Evolutionary conservation across 2,113 vertebrate species (phyloP), one percentile per base, ranked within the genome.

Genomic region (Reinhardtius hippoglossoides): DNA sequence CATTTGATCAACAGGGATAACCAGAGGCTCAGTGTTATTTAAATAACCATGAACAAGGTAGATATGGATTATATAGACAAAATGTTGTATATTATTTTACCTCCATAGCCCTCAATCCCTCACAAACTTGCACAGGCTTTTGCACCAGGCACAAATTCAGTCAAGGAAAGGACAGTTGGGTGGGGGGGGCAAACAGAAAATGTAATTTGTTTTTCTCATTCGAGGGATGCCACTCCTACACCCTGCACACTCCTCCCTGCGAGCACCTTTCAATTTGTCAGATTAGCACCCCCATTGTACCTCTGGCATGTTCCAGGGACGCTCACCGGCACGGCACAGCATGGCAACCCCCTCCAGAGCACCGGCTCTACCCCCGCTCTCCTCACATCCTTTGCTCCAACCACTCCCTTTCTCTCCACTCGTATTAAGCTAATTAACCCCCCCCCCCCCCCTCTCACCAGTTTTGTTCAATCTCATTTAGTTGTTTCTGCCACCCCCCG

Each of bases 391-490:
- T 54, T 20, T 78, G 68, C 78, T 73, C 37, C 56, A 16, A 84
- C 87, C 71, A 72, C 84, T 89, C 89, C 88, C 81, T 3, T 26
- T 85, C 83, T 89, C 86, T 89, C 82, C 69, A 88, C 89, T 93
- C 91, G 83, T 92, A 92, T 93, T 94, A 93, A 87, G 83, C 88
- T 92, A 93, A 94, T 94, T 91, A 93, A 90, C 87, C 87, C 80
- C 85, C 82, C 73, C 8, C 35, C 31, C 31, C 31, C 4, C 31
- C 5, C 31, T 5, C 83, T 57, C 66, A 68, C 79, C 84, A 86
- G 81, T 91, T 89, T 76, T 80, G 73, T 85, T 90, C 61, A 72
- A 79, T 92, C 77, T 84, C 69, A 74, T 92, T 85, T 87, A 72
- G 78, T 70, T 80, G 56, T 50, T 26, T 76, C 59, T 72, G 60